Evolutionary conservation across 2,888 invertebrate genomes (phyloP), one percentile per base, ranked within the genome.

Genomic region (Megaustenia siamemsis): DNA sequence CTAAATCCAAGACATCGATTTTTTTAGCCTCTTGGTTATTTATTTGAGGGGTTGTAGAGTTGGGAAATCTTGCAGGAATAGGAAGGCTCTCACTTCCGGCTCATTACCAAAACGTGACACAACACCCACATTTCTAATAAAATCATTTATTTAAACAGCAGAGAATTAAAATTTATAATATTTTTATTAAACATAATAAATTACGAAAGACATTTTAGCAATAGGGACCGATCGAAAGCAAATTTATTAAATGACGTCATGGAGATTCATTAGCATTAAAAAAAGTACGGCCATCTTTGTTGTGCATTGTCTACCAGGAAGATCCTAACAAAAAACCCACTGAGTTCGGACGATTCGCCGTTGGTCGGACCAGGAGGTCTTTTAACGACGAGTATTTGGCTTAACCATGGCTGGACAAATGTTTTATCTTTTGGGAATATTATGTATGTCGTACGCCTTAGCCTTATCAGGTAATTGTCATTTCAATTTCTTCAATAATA

Each of bases 261-360:
- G 66, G 85, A 68, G 86, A 87, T 86, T 87, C 87, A 90, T 90
- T 90, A 89, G 82, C 89, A 90, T 89, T 88, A 88, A 86, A 88
- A 84, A 88, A 88, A 82, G 63, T 86, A 87, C 90, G 83, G 90
- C 90, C 90, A 90, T 90, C 88, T 90, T 89, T 86, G 84, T 86
- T 87, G 84, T 87, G 66, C 35, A 32, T 66, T 73, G 82, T 82
- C 38, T 40, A 32, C 24, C 28, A 43, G 53, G 69, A 32, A 71
- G 71, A 79, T 32, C 43, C 10, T 28, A 18, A 66, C 4, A 32
- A 10, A 28, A 60, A 63, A 24, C 35, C 35, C 6, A 8, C 15
- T 3, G 18, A 45, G 32, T 4, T 2, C 28, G 15, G 71, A 6
- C 1, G 71, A 71, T 71, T 71, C 24, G 24, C 15, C 53, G 21